A percentile compares a stretch with the other conserved stretches of the same genome.
Evolutionary conservation across 2,888 invertebrate genomes (phyloP).

Genomic region (Apantesis nais): DNA sequence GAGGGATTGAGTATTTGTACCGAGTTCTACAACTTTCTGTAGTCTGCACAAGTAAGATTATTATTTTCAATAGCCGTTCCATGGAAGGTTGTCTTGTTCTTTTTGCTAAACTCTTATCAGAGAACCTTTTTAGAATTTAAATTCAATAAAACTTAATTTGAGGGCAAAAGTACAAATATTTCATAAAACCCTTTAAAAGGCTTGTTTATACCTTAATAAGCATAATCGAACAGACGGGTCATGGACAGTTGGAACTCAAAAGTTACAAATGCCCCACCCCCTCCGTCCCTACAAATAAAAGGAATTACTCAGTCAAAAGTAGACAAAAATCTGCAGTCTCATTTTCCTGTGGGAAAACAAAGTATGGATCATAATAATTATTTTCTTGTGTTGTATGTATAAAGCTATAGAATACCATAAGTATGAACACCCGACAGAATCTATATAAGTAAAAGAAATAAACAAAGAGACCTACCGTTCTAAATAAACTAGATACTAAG

Average conservation of each 20-base stretch:
- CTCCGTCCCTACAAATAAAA: too few relatives aligned
- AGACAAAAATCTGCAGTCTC: too few relatives aligned
- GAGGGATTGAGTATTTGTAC: conserved; percentile 14
- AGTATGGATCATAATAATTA: too few relatives aligned
- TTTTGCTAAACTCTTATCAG: background rate
- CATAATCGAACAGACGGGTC: too few relatives aligned
- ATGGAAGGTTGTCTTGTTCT: conserved; percentile 20
- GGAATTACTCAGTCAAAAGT: too few relatives aligned
- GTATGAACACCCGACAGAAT: background rate
- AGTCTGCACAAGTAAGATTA: conserved; percentile 14
- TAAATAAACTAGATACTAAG: background rate
- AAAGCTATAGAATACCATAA: background rate
- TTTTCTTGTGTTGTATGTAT: background rate
- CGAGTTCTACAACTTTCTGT: conserved; percentile 26
- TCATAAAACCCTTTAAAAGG: background rate
- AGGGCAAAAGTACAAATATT: background rate
- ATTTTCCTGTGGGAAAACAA: too few relatives aligned
- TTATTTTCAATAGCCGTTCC: conserved; percentile 27
- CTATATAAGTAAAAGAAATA: background rate
- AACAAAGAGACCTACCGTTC: background rate
- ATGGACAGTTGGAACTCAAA: too few relatives aligned
- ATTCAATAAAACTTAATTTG: background rate
- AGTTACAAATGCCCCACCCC: too few relatives aligned
- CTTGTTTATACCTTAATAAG: too few relatives aligned
- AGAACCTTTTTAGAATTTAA: background rate